Percentiles rank a stretch among this genome's conserved stretches.
Conservation (phyloP, 2,888 invertebrate genomes). For the Neoitamus cyanurus region DNA sequence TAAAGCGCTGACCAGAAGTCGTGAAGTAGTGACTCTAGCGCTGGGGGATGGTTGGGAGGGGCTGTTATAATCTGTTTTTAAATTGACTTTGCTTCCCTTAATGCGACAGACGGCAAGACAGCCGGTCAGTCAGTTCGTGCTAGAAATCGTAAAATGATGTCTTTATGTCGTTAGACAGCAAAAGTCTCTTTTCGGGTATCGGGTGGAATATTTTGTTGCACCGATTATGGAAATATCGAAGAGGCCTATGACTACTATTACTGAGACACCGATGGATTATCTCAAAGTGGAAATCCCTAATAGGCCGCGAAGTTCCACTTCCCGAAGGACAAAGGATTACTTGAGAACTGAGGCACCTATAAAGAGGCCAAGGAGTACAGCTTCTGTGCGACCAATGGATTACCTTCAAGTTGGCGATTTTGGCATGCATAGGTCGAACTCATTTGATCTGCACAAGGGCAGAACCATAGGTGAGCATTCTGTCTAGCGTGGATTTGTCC, state of each 20-base stretch:
- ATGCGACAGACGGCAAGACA: background rate
- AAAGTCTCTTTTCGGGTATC: background rate
- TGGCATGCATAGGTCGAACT: background rate
- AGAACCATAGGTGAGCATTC: slow-evolving; percentile 13
- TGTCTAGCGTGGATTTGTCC: background rate
- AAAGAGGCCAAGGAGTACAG: background rate
- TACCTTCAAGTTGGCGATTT: slow-evolving; percentile 11
- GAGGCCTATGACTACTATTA: background rate
- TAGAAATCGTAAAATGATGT: slow-evolving; percentile 27
- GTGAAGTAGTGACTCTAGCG: background rate
- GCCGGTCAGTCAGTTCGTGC: background rate
- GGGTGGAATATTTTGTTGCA: background rate
- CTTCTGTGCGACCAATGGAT: background rate
- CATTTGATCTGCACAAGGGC: background rate
- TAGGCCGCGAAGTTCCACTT: background rate
- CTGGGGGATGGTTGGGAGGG: background rate
- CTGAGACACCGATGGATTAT: background rate
- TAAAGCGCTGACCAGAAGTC: background rate
- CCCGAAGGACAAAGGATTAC: background rate
- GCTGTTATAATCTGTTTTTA: slow-evolving; percentile 12
- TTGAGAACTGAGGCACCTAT: background rate
- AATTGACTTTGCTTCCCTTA: slow-evolving; percentile 13
- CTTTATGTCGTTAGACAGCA: background rate
- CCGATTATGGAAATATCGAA: background rate
- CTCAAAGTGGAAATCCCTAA: background rate